A percentile compares a stretch with the other conserved stretches of the same genome.
These are phyloP conservation scores for Gastrophysa polygoni DNA, from an alignment of 2,888 invertebrate species.

Conservation along the genomic window DNA sequence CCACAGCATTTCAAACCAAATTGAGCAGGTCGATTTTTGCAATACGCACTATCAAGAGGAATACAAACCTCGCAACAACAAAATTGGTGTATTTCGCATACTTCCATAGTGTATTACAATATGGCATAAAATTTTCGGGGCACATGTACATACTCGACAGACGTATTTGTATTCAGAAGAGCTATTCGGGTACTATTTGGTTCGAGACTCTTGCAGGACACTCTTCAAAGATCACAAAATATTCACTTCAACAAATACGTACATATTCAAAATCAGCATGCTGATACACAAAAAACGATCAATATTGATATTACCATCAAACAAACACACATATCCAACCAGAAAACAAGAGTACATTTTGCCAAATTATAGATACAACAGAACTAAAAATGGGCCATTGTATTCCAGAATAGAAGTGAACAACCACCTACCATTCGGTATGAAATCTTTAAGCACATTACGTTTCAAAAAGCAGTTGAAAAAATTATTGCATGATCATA, in stretches of 20 bases:
- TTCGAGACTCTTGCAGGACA: background rate
- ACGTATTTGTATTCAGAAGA: background rate
- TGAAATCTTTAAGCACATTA: background rate
- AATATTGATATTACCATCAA: background rate
- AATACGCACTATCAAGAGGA: background rate
- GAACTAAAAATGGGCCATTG: background rate
- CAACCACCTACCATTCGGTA: background rate
- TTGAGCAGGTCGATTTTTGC: conserved; percentile 4
- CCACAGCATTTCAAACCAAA: background rate
- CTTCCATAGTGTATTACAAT: background rate
- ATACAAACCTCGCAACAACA: background rate
- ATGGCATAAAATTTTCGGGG: background rate
- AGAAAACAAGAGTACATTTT: background rate
- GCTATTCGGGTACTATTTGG: background rate
- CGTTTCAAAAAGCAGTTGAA: too few species aligned
- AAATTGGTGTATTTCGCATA: background rate
- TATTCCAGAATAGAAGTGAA: background rate
- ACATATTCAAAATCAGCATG: background rate
- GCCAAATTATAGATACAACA: background rate
- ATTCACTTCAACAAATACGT: conserved; percentile 1
- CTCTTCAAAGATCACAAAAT: background rate
- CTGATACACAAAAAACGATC: background rate
- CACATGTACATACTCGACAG: background rate
- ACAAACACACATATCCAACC: background rate
- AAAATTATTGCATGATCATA: too few species aligned